A percentile compares a stretch with the other conserved stretches of the same genome.
phyloP scores from a whole-genome alignment of 2,888 invertebrate species.

The Yponomeuta cagnagella region DNA sequence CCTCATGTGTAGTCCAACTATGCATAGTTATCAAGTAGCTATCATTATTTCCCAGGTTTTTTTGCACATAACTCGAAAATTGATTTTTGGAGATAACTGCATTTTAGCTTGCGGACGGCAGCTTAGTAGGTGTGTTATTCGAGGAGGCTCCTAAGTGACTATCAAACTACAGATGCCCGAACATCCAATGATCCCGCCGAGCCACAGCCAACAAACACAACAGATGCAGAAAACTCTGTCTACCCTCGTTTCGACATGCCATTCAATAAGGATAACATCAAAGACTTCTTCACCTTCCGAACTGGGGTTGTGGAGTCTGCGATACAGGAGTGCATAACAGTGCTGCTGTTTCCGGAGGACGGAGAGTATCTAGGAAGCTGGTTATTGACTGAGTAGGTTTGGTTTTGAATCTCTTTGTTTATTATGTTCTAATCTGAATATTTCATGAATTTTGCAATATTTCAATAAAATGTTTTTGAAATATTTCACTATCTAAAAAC shows the following conservation, averaged over 20 bases:
- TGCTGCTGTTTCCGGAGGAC: conserved; percentile 80
- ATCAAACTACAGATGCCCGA: conserved; percentile 45
- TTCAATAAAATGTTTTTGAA: no score
- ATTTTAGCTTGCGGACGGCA: no score
- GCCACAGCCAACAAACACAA: conserved; percentile 30
- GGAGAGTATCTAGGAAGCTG: conserved; percentile 84
- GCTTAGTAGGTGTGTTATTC: no score
- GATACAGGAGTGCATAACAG: conserved; percentile 80
- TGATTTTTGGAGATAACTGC: no score
- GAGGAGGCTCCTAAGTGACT: not conserved
- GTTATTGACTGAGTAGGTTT: conserved; percentile 86
- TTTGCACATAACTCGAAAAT: no score
- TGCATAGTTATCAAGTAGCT: no score
- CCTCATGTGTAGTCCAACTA: no score
- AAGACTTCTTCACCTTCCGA: conserved; percentile 83
- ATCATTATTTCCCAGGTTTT: no score
- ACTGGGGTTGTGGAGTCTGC: conserved; percentile 84
- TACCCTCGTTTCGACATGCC: conserved; percentile 64
- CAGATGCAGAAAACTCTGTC: conserved; percentile 35
- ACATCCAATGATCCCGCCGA: conserved; percentile 40
- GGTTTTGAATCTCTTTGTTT: not conserved
- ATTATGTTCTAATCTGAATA: not conserved
- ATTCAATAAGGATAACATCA: conserved; percentile 75
- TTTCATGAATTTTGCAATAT: no score
- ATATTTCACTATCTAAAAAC: no score